Evolutionary conservation across 2,888 invertebrate genomes (phyloP), one percentile per base, ranked within the genome.

Genomic region (Octonoba sinensis): DNA sequence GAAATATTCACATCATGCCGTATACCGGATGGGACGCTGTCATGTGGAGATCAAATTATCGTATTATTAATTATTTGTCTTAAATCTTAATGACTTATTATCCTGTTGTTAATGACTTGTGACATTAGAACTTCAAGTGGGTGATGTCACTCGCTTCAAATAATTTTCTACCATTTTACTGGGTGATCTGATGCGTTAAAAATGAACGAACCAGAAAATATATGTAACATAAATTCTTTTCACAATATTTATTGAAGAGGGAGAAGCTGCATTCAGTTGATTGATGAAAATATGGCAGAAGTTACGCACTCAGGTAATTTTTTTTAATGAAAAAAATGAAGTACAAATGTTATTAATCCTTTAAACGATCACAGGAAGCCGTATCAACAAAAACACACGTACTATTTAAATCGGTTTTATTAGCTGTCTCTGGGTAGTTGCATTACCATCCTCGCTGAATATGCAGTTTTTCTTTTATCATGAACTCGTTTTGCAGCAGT

Each of bases 291-390:
- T 47, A 82, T 82, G 82, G 82, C 82, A 20, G 82, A 82, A 76
- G 66, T 82, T 27, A 82, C 82, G 0, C 75, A 82, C 75, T 82
- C 82, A 82, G 82, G 82, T 82, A 82, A 70, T 56, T 20, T 44
- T 20, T 18, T 22, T 20, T 56, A n/a, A 18, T 18, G n/a, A 3
- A 18, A 18, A 54, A 2, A 54, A 3, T 54, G 2, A 3, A 54
- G 18, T 54, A 18, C 18, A 54, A 54, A 16, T 59, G 59, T 0
- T 27, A 36, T 36, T 36, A 64, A 64, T 64, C 16, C 1, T 64
- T n/a, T 64, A 36, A 36, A n/a, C 27, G 64, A 20, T 1, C 36
- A 27, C 44, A 18, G 22, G 22, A 27, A 27, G 27, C 27, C 27
- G 27, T 27, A 27, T 27, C 27, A 27, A 27, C 27, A 27, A 27